Evolutionary conservation across 1,140 invertebrate genomes (phyloP).

Genomic region (Drosophila hydei): DNA sequence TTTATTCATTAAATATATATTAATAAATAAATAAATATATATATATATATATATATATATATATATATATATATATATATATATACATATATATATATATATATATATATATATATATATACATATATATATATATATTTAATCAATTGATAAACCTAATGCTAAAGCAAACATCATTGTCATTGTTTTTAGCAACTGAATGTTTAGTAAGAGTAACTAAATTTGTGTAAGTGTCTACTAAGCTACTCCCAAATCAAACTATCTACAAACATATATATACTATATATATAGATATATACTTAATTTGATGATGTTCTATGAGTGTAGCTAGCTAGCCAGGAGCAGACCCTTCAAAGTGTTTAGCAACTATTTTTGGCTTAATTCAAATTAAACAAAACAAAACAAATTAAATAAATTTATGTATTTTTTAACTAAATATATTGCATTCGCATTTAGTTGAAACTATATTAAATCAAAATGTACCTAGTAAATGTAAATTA

Average conservation of each 20-base stretch:
- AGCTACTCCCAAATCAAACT: constrained; percentile 39
- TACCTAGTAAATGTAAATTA: constrained; percentile 82
- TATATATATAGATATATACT: constrained; percentile 5
- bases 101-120: background rate
- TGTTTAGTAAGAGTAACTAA: constrained; percentile 49
- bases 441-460: constrained; percentile 66
- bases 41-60: constrained; percentile 3
- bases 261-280: constrained; percentile 11
- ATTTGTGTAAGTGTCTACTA: constrained; percentile 54
- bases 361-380: constrained; percentile 14
- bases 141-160: constrained; percentile 23
- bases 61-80: background rate
- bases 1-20: constrained; percentile 26
- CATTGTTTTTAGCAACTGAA: constrained; percentile 63
- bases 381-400: constrained; percentile 2
- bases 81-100: constrained; percentile 3
- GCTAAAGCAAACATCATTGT: constrained; percentile 20
- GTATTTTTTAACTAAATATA: constrained; percentile 42
- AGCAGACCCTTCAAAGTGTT: constrained; percentile 4
- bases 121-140: constrained; percentile 13
- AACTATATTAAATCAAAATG: constrained; percentile 72
- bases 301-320: constrained; percentile 15
- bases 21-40: constrained; percentile 3
- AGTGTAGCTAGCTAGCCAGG: constrained; percentile 23
- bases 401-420: background rate